Conservation (phyloP, 1,140 invertebrate species). For the Microplitis mediator region DNA sequence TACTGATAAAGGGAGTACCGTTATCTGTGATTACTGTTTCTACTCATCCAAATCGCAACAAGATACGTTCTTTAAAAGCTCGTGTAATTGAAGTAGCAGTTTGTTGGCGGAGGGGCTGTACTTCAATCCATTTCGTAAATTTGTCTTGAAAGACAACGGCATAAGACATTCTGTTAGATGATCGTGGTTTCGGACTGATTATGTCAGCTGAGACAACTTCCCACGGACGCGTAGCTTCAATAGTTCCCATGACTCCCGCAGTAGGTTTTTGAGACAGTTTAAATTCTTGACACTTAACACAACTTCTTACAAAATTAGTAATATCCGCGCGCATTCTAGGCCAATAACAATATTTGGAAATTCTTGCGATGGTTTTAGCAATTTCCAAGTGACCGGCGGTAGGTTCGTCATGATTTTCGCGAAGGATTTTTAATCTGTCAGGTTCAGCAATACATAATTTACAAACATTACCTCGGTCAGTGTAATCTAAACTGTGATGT, state of each 20-base stretch:
- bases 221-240: not conserved
- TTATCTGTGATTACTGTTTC: slow-evolving; percentile 51
- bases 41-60: slow-evolving; percentile 45
- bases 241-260: slow-evolving; percentile 5
- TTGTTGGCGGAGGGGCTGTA: slow-evolving; percentile 32
- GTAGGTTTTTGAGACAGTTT: not conserved
- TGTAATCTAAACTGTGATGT: slow-evolving; percentile 7
- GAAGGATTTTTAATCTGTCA: not conserved
- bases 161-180: not conserved
- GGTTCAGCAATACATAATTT: slow-evolving; percentile 27
- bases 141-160: slow-evolving; percentile 19
- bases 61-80: slow-evolving; percentile 38
- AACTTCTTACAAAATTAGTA: slow-evolving; percentile 26
- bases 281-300: slow-evolving; percentile 5
- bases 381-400: slow-evolving; percentile 34
- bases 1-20: slow-evolving; percentile 52
- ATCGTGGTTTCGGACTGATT: not conserved
- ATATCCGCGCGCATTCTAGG: slow-evolving; percentile 25
- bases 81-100: slow-evolving; percentile 33
- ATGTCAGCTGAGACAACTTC: not conserved
- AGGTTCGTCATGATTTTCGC: slow-evolving; percentile 26
- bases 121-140: slow-evolving; percentile 26
- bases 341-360: slow-evolving; percentile 34
- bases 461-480: slow-evolving; percentile 22
- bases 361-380: slow-evolving; percentile 32